Percentiles rank a stretch among this genome's conserved stretches.
Evolutionary conservation across 2,888 invertebrate genomes (phyloP).

Genomic region (Ochropacha duplaris): DNA sequence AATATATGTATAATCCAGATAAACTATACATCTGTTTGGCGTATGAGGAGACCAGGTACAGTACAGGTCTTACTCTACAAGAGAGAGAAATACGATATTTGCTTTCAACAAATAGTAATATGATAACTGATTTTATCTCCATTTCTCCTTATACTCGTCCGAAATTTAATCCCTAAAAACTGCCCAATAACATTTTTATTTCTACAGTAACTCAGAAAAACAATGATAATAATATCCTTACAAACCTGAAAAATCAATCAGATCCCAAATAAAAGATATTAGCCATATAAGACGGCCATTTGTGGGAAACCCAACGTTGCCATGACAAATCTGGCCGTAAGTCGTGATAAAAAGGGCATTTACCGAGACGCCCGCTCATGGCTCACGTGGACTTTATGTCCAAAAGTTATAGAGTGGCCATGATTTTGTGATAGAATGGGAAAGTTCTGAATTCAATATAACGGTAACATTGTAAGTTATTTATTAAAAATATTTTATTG

Average conservation of each 20-base stretch:
- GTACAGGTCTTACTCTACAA: too few relatives aligned
- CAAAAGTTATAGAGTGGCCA: conserved; percentile 12
- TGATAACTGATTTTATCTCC: not conserved
- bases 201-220: not conserved
- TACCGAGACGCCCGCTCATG: conserved; percentile 24
- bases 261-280: not conserved
- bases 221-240: not conserved
- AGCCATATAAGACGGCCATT: not conserved
- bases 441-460: not conserved
- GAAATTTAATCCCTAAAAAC: not conserved
- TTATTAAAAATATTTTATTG: too few relatives aligned
- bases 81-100: too few relatives aligned
- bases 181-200: not conserved
- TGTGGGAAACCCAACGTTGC: conserved; percentile 3
- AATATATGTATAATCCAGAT: too few relatives aligned
- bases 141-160: not conserved
- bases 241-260: not conserved
- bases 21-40: too few relatives aligned
- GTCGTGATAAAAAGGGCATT: conserved; percentile 34
- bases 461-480: too few relatives aligned
- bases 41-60: too few relatives aligned
- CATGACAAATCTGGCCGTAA: conserved; percentile 33
- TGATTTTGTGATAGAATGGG: not conserved
- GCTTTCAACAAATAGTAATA: too few relatives aligned
- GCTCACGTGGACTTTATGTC: conserved; percentile 32